phyloP scores from a whole-genome alignment of 30 jellyfish, hydroid and myxozoan species.

The Catostylus mosaicus region DNA sequence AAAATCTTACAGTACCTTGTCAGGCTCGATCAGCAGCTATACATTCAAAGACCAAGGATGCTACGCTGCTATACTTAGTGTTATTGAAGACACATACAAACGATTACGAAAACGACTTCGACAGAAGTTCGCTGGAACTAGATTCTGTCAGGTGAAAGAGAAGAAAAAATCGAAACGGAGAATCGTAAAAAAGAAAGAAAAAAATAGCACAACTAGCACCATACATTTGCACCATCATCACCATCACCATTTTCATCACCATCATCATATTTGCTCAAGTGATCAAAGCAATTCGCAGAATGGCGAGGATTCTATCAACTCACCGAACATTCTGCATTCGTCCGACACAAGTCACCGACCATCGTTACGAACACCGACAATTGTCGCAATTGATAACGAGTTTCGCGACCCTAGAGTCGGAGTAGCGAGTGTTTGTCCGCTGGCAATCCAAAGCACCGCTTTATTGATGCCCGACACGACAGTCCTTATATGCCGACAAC shows the following conservation, averaged over 20 bases:
- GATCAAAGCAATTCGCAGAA: constrained; percentile 31
- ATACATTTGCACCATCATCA: constrained; percentile 97
- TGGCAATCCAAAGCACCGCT: constrained; percentile 77
- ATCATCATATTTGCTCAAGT: constrained; percentile 79
- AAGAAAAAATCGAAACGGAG: constrained; percentile 44
- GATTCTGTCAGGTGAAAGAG: constrained; percentile 56
- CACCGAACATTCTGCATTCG: constrained; percentile 44
- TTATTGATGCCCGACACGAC: constrained; percentile 94
- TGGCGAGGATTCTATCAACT: constrained; percentile 22
- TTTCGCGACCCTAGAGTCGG: constrained; percentile 56
- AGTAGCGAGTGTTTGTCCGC: constrained; percentile 61
- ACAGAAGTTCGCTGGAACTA: constrained; percentile 64
- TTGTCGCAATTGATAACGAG: constrained; percentile 59
- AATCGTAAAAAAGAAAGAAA: constrained; percentile 43
- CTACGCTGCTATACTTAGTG: constrained; percentile 77
- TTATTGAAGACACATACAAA: constrained; percentile 49
- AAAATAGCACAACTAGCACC: constrained; percentile 53
- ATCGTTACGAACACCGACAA: constrained; percentile 59
- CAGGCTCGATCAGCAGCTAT: constrained; percentile 62
- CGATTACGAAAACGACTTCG: constrained; percentile 59
- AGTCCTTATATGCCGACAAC: constrained; percentile 87
- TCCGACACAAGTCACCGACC: constrained; percentile 37
- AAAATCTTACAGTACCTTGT: constrained; percentile 80
- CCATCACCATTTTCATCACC: constrained; percentile 99
- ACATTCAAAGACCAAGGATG: constrained; percentile 90